phyloP scores from a whole-genome alignment of 2,113 vertebrate species.

The Pomatorhinus ruficollis region DNA sequence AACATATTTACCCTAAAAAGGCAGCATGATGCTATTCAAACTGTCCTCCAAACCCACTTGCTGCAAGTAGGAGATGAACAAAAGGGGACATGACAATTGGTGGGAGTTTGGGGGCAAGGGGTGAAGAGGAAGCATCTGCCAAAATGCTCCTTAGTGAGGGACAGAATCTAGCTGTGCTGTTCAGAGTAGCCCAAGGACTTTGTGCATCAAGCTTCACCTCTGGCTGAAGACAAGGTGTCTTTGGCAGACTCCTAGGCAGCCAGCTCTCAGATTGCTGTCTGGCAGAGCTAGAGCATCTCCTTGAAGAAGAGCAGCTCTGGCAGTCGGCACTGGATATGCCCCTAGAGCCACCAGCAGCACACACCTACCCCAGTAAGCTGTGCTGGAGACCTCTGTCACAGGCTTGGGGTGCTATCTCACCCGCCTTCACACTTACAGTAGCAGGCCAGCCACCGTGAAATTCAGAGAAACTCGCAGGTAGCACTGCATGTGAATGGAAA shows the following conservation, averaged over 20 bases:
- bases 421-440: accelerated
- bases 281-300: background rate
- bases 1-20: constrained; percentile 46
- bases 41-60: background rate
- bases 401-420: background rate
- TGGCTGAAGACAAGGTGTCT: constrained; percentile 48
- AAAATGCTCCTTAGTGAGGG: background rate
- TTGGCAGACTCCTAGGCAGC: background rate
- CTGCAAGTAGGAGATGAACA: background rate
- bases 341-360: background rate
- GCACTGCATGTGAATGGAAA: background rate
- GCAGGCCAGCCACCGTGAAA: background rate
- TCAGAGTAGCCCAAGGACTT: background rate
- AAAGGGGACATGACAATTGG: background rate
- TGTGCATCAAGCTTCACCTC: constrained; percentile 40
- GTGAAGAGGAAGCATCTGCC: background rate
- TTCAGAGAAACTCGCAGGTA: background rate
- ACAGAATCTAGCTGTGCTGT: background rate
- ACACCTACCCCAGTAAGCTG: background rate
- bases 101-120: background rate
- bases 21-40: background rate
- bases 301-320: background rate
- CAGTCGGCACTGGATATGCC: constrained; percentile 29
- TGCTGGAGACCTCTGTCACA: background rate
- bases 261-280: constrained; percentile 20